Conservation (phyloP, 2,113 vertebrate genomes). For the Menidia beryllina region DNA sequence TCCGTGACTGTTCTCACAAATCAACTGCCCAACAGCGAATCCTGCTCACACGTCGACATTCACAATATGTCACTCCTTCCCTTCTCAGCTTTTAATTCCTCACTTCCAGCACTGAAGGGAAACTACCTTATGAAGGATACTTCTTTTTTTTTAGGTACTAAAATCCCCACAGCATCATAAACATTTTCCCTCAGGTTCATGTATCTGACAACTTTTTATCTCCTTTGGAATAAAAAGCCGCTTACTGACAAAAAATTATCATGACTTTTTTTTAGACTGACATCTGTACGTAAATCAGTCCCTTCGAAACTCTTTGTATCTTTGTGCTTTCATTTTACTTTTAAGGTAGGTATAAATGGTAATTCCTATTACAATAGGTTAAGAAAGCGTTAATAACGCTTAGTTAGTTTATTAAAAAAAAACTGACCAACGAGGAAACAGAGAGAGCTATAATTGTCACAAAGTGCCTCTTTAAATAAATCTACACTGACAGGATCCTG, state of each 20-base stretch:
- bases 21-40: background rate
- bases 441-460: constrained; percentile 57
- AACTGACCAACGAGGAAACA: constrained; percentile 28
- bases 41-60: background rate
- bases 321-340: background rate
- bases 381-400: background rate
- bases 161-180: background rate
- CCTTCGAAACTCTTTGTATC: no score
- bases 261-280: no score
- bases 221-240: constrained; percentile 1
- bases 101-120: background rate
- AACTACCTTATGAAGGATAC: background rate
- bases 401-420: background rate
- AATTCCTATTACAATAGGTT: background rate
- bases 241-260: background rate
- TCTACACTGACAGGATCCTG: constrained; percentile 72
- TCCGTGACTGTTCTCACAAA: background rate
- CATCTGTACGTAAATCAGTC: no score
- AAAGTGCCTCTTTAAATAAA: constrained; percentile 61
- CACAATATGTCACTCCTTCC: background rate
- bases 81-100: constrained; percentile 3
- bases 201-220: background rate
- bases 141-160: background rate
- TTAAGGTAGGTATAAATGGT: no score
- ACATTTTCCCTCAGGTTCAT: background rate